Base-by-base conservation (phyloP, 1,140 invertebrate species). In the Euura lappo region DNA sequence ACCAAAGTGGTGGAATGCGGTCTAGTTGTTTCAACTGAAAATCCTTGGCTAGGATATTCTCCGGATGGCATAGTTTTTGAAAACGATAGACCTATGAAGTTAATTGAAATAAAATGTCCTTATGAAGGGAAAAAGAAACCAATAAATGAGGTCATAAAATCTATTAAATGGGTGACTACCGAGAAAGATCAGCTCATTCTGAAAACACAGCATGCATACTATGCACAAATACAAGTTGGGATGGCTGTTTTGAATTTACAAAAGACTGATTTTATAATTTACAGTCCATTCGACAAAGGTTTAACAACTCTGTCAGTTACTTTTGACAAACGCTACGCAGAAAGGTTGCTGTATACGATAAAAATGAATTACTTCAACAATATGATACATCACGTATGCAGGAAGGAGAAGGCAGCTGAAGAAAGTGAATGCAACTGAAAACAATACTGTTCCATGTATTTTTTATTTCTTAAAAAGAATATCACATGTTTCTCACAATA, bases 161-260 rank as follows among this genome's bases (percentile, higher is more conserved):
- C 11, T 51, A 51, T 7, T 7, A 71, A 75, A 66, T 68, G 28
- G 5, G 46, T 72, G n/a, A 45, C 45, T 6, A 68, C 44, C 43
- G 42, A 72, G 5, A 42, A 73, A 69, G 44, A 69, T 11, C 64
- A 51, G 6, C 6, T 71, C 4, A 28, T 4, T 3, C 60, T 69
- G 51, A 72, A 68, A 44, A 44, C 68, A 68, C 68, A 68, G 44
- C 69, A 74, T 45, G 44, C 28, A 7, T 70, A 74, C 47, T 71
- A 71, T 71, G 68, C 69, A 46, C 73, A 74, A 67, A 45, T 72
- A 44, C 71, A 69, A 60, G 8, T 72, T 5, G 66, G 67, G 3
- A 74, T 74, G 73, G 73, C 73, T 44, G 10, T 74, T 43, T 13
- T 74, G 44, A 74, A 74, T 71, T n/a, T 74, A 64, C 43, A 70